Base-by-base conservation (phyloP, 2,797 vertebrate genomes). In the Aselliscus stoliczkanus region DNA sequence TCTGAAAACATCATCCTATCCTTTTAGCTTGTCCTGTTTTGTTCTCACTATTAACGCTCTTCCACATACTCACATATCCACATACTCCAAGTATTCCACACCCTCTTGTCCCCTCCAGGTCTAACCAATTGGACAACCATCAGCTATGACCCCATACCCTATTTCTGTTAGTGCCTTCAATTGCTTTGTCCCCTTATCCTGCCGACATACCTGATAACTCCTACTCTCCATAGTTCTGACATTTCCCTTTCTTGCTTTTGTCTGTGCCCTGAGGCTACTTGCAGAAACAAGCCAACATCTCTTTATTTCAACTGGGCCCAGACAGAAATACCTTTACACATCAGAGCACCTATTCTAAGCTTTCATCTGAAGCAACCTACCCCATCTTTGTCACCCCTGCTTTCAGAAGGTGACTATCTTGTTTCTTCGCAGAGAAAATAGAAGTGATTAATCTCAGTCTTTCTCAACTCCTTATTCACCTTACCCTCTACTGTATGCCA, bases 351-450 rank as follows among this genome's bases (percentile, higher is more conserved):
- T 73, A 23, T n/a, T 69, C 67, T 50, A 27, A 15, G 56, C 20
- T 88, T 67, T 42, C 20, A 14, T 25, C 76, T 67, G 42, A 88
- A 85, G 50, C 50, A 21, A 27, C 50, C 50, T 56, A 34, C 54
- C 27, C 65, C 39, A 1, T 80, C 76, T 67, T 65, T 56, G 37
- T 79, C 84, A 34, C 13, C 67, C 23, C 73, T 37, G 14, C 80
- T 67, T 50, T 9, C 14, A 29, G 64, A 89, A 54, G 39, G n/a
- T 34, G 79, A 75, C 27, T 20, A 23, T 44, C 44, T 84, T 84
- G 34, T 60, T 79, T 92, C 56, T 87, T 67, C 42, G 60, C 39
- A 14, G 52, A 93, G 85, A 69, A 87, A 88, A 42, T 2, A 44
- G 87, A 84, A 89, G 31, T 39, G n/a, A 1, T 29, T 3, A 12